These are phyloP conservation scores for Rhynchotus rufescens DNA, from an alignment of 2,797 vertebrate genomes.

Conservation along the genomic window DNA sequence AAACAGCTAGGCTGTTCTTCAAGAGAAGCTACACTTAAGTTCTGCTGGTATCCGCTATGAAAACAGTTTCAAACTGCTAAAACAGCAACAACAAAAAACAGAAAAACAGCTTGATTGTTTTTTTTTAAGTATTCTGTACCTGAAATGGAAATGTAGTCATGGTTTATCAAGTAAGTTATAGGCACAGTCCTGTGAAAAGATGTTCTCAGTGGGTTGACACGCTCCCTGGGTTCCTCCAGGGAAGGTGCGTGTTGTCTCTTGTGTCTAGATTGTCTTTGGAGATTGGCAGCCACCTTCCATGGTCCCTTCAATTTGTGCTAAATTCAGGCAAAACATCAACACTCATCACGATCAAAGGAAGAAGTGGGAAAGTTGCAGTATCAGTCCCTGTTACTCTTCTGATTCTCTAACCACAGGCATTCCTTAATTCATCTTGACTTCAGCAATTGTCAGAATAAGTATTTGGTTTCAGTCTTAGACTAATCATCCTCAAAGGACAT, in stretches of 20 bases:
- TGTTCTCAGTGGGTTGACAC: background rate
- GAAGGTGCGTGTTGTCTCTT: background rate
- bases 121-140: background rate
- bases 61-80: background rate
- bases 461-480: background rate
- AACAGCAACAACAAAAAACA: too few relatives aligned
- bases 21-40: background rate
- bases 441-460: background rate
- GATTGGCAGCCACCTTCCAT: background rate
- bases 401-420: background rate
- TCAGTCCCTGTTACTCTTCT: background rate
- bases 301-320: background rate
- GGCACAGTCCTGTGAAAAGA: background rate
- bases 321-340: background rate
- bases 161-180: background rate
- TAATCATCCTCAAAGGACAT: conserved; percentile 2
- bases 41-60: background rate
- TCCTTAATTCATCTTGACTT: background rate
- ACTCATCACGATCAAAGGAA: background rate
- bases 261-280: background rate
- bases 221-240: background rate
- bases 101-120: background rate
- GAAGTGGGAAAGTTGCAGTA: background rate
- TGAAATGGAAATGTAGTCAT: background rate
- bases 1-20: background rate